These are phyloP conservation scores for Bubo bubo DNA, from an alignment of 2,113 vertebrate species.

Conservation along the genomic window DNA sequence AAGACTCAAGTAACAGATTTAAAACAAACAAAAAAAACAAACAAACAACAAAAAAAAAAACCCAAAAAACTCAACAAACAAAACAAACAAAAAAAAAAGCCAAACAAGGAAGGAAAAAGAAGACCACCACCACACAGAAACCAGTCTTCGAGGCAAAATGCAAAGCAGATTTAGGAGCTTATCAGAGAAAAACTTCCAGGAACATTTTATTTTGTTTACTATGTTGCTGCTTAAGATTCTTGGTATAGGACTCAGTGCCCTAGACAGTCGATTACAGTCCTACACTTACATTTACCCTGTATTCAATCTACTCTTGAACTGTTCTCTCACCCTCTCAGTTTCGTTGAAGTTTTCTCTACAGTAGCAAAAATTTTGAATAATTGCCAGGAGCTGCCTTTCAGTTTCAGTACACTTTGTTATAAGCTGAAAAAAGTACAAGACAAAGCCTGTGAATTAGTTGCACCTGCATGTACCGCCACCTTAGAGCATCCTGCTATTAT, in stretches of 20 bases:
- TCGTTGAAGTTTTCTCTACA: not conserved
- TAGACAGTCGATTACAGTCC: not conserved
- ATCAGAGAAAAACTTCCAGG: not conserved
- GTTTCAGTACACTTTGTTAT: not conserved
- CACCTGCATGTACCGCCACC: not conserved
- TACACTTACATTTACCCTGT: not conserved
- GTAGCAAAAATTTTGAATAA: not conserved
- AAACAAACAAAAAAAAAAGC: not conserved
- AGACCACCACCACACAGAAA: not conserved
- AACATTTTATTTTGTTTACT: not conserved
- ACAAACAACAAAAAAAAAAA: not conserved
- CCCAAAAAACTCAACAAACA: not conserved
- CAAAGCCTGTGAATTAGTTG: not conserved
- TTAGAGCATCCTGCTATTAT: not conserved
- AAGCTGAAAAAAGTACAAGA: not conserved
- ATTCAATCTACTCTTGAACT: not conserved
- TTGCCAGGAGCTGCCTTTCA: not conserved
- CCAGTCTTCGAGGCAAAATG: not conserved
- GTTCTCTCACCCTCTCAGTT: not conserved
- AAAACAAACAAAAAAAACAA: not conserved
- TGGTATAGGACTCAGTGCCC: not conserved
- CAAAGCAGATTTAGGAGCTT: not conserved
- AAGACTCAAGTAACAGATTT: not conserved
- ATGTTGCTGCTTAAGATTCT: not conserved
- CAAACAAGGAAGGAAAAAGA: too few species aligned